Percentiles rank a stretch among this genome's conserved stretches.
Conservation (phyloP, 2,888 invertebrate species). For the Noctua fimbriata region DNA sequence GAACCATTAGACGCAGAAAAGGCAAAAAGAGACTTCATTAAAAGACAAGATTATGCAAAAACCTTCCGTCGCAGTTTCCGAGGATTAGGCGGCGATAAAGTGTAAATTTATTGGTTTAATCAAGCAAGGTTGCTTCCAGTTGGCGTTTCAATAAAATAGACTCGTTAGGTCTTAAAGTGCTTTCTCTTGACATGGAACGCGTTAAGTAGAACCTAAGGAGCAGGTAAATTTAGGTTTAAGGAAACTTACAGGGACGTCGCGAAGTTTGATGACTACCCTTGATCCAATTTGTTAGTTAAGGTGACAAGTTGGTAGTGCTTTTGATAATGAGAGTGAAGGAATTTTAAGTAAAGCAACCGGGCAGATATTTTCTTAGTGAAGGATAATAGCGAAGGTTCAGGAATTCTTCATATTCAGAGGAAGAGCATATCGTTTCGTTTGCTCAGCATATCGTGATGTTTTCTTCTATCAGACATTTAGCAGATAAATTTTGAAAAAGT, state of each 20-base stretch:
- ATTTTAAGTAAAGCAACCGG: not conserved
- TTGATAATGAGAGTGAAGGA: not conserved
- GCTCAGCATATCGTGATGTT: too few relatives aligned
- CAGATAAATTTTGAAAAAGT: not conserved
- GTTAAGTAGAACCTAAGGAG: slow-evolving; percentile 21
- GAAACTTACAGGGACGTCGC: not conserved
- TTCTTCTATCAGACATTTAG: not conserved
- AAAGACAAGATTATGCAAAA: slow-evolving; percentile 20
- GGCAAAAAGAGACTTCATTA: not conserved
- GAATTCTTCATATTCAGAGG: not conserved
- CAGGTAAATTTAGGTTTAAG: slow-evolving; percentile 14
- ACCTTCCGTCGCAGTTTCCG: not conserved
- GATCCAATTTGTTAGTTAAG: slow-evolving; percentile 20
- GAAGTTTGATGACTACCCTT: not conserved
- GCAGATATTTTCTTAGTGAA: not conserved
- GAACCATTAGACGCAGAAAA: slow-evolving; percentile 3
- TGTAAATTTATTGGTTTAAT: slow-evolving; percentile 60
- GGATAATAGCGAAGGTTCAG: not conserved
- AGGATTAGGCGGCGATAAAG: slow-evolving; percentile 31
- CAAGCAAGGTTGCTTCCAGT: slow-evolving; percentile 43
- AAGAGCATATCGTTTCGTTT: not conserved
- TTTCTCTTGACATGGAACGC: slow-evolving; percentile 18
- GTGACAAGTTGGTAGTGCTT: slow-evolving; percentile 5
- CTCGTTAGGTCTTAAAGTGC: slow-evolving; percentile 23
- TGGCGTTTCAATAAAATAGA: slow-evolving; percentile 35